Conservation (phyloP, 2,797 vertebrate species). For the Muscicapa comitata region DNA sequence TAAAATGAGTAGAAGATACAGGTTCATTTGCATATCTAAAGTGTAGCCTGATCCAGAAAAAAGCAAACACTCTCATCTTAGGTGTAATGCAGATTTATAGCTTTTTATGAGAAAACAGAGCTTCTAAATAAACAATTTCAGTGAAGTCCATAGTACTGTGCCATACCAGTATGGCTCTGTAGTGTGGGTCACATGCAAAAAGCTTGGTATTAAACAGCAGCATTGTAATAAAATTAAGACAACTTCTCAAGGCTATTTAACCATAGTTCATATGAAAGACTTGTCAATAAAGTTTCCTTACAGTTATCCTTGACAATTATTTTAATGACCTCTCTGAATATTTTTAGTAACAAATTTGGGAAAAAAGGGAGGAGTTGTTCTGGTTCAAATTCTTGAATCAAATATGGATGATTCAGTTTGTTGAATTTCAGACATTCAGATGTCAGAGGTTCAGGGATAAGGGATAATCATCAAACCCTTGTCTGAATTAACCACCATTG, state of each 20-base stretch:
- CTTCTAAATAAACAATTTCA: neutral
- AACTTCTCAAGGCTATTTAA: neutral
- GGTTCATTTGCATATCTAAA: slow-evolving; percentile 1
- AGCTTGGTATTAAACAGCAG: neutral
- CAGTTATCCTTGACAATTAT: neutral
- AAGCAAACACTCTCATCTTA: neutral
- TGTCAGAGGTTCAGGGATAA: neutral
- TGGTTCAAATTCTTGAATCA: neutral
- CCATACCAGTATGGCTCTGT: neutral
- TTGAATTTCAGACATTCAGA: neutral
- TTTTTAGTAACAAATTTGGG: neutral
- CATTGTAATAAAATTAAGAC: neutral
- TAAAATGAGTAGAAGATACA: neutral
- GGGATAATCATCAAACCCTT: neutral
- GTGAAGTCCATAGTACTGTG: neutral
- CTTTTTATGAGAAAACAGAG: neutral
- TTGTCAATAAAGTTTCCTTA: neutral
- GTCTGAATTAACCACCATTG: neutral
- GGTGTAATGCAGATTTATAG: neutral
- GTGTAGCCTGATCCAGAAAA: neutral
- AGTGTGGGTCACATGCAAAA: neutral
- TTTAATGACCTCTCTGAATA: neutral
- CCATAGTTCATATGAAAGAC: neutral
- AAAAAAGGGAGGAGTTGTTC: neutral
- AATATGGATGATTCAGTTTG: neutral